These are phyloP conservation scores for Paralvinella palmiformis DNA, from an alignment of 1,140 invertebrate species.

Conservation along the genomic window DNA sequence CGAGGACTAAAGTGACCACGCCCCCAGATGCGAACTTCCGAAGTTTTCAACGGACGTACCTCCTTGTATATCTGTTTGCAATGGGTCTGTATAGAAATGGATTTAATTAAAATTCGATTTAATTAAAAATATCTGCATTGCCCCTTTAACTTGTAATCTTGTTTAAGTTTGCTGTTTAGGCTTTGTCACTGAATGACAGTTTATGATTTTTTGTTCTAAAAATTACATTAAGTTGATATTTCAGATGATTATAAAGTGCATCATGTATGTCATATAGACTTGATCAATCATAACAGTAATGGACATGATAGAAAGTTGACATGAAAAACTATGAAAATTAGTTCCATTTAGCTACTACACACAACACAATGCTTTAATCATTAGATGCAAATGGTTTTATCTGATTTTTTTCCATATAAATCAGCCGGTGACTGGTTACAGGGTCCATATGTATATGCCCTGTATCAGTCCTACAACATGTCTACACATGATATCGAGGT, in stretches of 20 bases:
- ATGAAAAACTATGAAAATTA: too few relatives aligned
- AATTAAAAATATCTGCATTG: too few relatives aligned
- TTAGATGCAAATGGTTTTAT: too few relatives aligned
- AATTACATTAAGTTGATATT: background rate
- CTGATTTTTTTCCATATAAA: too few relatives aligned
- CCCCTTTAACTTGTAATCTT: too few relatives aligned
- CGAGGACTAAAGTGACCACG: conserved; percentile 30
- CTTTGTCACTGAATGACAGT: background rate
- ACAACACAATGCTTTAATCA: too few relatives aligned
- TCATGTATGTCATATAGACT: too few relatives aligned
- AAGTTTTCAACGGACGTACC: conserved; percentile 58
- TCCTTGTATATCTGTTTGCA: conserved; percentile 60
- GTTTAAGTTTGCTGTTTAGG: background rate
- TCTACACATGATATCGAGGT: conserved; percentile 58
- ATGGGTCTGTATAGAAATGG: conserved; percentile 42
- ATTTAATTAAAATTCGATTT: background rate
- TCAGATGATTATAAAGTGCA: too few relatives aligned
- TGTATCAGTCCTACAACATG: conserved; percentile 65
- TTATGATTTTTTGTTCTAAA: background rate
- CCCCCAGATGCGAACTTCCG: conserved; percentile 48
- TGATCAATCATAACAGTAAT: too few relatives aligned
- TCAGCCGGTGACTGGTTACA: conserved; percentile 68
- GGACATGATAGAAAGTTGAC: too few relatives aligned
- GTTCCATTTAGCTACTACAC: too few relatives aligned
- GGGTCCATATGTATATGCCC: conserved; percentile 67